A percentile compares a stretch with the other conserved stretches of the same genome.
These are phyloP conservation scores for Microctenopoma lineatum DNA, from an alignment of 2,797 vertebrate species.

Conservation along the genomic window DNA sequence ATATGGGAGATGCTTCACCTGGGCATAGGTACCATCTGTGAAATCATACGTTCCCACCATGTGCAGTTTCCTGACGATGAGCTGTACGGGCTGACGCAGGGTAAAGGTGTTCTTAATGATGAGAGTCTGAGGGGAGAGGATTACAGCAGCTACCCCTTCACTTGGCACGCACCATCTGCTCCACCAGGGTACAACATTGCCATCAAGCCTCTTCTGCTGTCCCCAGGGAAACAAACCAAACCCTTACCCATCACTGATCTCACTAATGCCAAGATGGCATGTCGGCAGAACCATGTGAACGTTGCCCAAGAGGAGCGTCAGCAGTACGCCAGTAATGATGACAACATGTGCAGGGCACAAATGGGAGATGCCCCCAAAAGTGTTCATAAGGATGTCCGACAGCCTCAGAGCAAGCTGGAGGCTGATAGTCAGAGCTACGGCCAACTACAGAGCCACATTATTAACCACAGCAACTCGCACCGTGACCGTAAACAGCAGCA, in stretches of 20 bases:
- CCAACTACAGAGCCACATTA: conserved; percentile 80
- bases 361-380: conserved; percentile 61
- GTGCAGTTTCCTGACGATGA: conserved; percentile 52
- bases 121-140: conserved; percentile 53
- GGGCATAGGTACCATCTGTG: conserved; percentile 91
- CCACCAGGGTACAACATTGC: conserved; percentile 93
- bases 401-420: conserved; percentile 87
- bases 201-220: conserved; percentile 80
- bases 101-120: conserved; percentile 36
- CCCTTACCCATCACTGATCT: conserved; percentile 88
- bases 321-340: conserved; percentile 86
- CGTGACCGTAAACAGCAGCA: conserved; percentile 81
- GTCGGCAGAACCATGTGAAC: conserved; percentile 93
- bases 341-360: conserved; percentile 78
- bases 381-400: conserved; percentile 82
- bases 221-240: conserved; percentile 65
- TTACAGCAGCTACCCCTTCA: conserved; percentile 88
- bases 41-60: conserved; percentile 84
- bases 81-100: conserved; percentile 55
- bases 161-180: conserved; percentile 89
- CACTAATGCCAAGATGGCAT: conserved; percentile 87
- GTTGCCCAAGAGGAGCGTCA: conserved; percentile 88
- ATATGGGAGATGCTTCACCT: conserved; percentile 97
- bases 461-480: conserved; percentile 77
- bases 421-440: conserved; percentile 84